Conservation (phyloP, 1,140 invertebrate genomes). For the Drosophila watanabei region DNA sequence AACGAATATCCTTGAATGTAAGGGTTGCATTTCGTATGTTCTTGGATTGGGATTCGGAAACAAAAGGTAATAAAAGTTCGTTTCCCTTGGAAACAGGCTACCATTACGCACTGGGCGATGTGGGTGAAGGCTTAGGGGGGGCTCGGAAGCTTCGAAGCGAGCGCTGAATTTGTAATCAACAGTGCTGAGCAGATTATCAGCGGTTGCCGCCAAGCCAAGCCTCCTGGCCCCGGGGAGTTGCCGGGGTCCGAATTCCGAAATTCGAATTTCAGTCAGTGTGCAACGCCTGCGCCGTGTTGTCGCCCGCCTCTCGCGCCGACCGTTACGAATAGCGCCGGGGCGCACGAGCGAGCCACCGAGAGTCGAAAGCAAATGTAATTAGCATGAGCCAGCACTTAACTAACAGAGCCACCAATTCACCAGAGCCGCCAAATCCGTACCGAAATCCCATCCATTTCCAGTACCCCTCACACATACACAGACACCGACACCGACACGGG, state of each 20-base stretch:
- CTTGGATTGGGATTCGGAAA: not conserved
- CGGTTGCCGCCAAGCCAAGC: conserved; percentile 17
- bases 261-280: conserved; percentile 45
- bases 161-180: conserved; percentile 31
- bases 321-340: conserved; percentile 18
- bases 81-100: not conserved
- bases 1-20: not conserved
- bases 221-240: conserved; percentile 26
- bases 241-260: conserved; percentile 28
- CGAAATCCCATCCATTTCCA: conserved; percentile 21
- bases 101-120: not conserved
- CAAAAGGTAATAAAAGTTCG: not conserved
- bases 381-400: conserved; percentile 33
- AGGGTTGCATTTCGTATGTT: not conserved
- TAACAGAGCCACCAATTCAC: conserved; percentile 28
- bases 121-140: not conserved
- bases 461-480: not conserved
- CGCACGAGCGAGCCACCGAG: conserved; percentile 10
- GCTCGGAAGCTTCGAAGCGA: conserved; percentile 14
- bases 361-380: conserved; percentile 40
- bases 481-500: conserved; percentile 9
- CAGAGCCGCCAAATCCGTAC: conserved; percentile 4
- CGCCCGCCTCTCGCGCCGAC: conserved; percentile 37
- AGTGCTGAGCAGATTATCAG: conserved; percentile 42
- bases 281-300: conserved; percentile 52